These are phyloP conservation scores for Ahaetulla prasina DNA, from an alignment of 2,113 vertebrate species.

Conservation along the genomic window DNA sequence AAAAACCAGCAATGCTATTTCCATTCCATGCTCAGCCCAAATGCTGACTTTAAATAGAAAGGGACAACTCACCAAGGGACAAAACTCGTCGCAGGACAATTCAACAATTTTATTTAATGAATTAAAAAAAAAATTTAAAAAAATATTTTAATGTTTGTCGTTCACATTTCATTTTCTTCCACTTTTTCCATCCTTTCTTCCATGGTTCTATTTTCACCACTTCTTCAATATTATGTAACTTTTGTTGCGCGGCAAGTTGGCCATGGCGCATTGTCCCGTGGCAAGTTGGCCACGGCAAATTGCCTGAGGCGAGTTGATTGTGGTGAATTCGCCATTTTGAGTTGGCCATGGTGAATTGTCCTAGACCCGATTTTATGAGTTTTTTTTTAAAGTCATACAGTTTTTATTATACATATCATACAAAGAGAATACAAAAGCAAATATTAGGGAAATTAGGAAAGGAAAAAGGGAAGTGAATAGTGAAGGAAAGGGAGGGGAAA, in stretches of 20 bases:
- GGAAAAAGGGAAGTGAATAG: too few relatives aligned
- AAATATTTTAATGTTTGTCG: background rate
- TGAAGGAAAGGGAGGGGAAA: too few relatives aligned
- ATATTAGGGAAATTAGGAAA: too few relatives aligned
- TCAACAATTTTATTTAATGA: background rate
- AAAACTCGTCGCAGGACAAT: background rate
- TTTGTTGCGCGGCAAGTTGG: background rate
- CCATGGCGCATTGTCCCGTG: too few relatives aligned
- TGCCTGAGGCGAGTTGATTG: background rate
- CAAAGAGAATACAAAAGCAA: too few relatives aligned
- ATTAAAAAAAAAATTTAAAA: background rate
- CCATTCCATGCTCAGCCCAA: background rate
- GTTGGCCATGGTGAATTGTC: background rate
- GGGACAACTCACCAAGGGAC: background rate
- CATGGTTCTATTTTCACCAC: background rate
- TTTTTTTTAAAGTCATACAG: too few relatives aligned
- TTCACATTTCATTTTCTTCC: background rate
- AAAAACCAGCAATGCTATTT: background rate
- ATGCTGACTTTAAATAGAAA: background rate
- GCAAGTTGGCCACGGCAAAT: too few relatives aligned
- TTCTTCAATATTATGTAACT: background rate
- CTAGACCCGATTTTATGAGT: background rate
- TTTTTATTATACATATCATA: too few relatives aligned
- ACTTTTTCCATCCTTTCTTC: background rate
- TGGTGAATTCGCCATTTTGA: background rate